These are phyloP conservation scores for Sylvia borin DNA, from an alignment of 2,797 vertebrate genomes.

Conservation along the genomic window DNA sequence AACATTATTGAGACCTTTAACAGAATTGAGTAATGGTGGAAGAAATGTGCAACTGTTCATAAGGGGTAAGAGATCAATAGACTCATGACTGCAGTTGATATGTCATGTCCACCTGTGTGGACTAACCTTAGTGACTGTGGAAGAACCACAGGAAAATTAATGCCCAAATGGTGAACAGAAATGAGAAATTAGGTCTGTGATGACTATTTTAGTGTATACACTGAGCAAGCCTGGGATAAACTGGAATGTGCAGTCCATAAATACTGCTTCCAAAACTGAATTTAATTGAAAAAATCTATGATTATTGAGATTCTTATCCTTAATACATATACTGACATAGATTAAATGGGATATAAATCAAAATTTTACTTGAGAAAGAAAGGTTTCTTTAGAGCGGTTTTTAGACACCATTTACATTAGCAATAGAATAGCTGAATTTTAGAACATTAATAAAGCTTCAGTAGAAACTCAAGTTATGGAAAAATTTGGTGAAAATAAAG, in stretches of 20 bases:
- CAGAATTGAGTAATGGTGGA: neutral
- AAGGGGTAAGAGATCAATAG: neutral
- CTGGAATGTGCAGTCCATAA: neutral
- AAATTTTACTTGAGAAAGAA: neutral
- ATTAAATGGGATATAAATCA: neutral
- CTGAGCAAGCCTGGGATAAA: neutral
- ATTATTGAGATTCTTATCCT: neutral
- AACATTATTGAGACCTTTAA: neutral
- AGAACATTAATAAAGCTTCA: neutral
- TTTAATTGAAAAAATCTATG: neutral
- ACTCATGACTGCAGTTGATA: neutral
- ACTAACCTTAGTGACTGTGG: neutral
- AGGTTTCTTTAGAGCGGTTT: neutral
- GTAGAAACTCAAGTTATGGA: neutral
- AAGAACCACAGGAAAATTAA: neutral
- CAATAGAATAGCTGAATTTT: neutral
- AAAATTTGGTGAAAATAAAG: neutral
- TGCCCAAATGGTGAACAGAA: neutral
- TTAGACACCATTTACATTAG: neutral
- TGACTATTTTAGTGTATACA: neutral
- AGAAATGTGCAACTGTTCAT: neutral
- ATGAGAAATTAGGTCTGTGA: neutral
- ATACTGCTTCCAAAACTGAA: neutral
- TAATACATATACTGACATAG: neutral
- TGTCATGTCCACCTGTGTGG: neutral